A percentile compares a stretch with the other conserved stretches of the same genome.
phyloP scores from a whole-genome alignment of 2,113 vertebrate genomes.

The Nannospalax galili region DNA sequence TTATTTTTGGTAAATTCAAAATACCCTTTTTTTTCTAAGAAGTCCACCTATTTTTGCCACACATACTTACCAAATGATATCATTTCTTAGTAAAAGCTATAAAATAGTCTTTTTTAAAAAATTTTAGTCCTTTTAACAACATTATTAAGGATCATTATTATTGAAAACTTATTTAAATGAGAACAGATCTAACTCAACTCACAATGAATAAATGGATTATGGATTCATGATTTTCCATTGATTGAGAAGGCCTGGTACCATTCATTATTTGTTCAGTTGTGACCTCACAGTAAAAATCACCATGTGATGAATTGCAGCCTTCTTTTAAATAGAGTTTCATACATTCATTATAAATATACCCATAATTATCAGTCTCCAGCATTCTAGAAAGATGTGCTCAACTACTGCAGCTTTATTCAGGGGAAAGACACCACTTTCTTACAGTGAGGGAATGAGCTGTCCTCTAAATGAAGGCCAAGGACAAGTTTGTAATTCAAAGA shows the following conservation, averaged over 20 bases:
- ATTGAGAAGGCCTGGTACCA: constrained; percentile 33
- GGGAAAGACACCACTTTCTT: constrained; percentile 73
- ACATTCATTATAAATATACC: constrained; percentile 72
- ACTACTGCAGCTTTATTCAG: constrained; percentile 68
- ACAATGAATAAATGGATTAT: not conserved
- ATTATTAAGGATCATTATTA: not conserved
- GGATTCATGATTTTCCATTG: constrained; percentile 25
- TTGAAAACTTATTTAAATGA: not conserved
- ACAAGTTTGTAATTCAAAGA: not conserved
- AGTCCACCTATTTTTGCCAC: not conserved
- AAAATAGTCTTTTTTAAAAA: not conserved
- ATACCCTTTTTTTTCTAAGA: not conserved
- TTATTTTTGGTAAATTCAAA: not conserved
- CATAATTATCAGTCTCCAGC: constrained; percentile 78
- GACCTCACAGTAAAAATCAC: constrained; percentile 34
- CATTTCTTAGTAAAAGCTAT: not conserved
- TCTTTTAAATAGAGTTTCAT: constrained; percentile 71
- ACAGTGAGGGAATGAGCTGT: constrained; percentile 53
- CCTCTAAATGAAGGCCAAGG: constrained; percentile 61
- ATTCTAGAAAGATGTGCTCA: constrained; percentile 64
- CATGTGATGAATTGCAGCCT: constrained; percentile 35
- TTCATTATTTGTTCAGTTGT: constrained; percentile 22
- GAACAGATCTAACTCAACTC: not conserved
- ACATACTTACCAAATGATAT: not conserved
- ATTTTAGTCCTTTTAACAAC: not conserved